Conservation (phyloP, 2,888 invertebrate genomes). For the Cosmia pyralina region DNA sequence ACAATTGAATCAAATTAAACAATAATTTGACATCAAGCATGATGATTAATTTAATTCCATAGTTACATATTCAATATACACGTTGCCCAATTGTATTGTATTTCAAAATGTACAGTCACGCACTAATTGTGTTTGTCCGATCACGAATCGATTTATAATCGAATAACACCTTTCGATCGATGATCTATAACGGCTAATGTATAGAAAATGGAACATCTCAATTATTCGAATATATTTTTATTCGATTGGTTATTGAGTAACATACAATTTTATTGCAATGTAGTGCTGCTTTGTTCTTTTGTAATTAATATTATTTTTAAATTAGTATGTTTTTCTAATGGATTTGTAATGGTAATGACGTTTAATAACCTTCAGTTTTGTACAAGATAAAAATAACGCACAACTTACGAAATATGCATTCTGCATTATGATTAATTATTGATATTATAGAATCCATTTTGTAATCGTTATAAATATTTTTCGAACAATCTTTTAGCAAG, state of each 20-base stretch:
- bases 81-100: constrained; percentile 69
- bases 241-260: constrained; percentile 42
- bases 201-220: constrained; percentile 65
- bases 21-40: constrained; percentile 30
- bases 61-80: constrained; percentile 13
- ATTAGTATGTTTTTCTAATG: constrained; percentile 25
- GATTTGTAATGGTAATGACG: constrained; percentile 30
- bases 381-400: constrained; percentile 24
- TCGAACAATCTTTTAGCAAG: constrained; percentile 47
- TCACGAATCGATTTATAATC: constrained; percentile 69
- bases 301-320: constrained; percentile 5
- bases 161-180: constrained; percentile 61
- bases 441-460: constrained; percentile 46
- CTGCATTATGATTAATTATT: constrained; percentile 56
- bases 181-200: constrained; percentile 57
- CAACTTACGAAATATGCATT: constrained; percentile 50
- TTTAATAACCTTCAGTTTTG: constrained; percentile 43
- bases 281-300: constrained; percentile 9
- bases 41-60: constrained; percentile 61
- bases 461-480: constrained; percentile 53
- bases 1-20: not conserved
- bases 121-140: constrained; percentile 72
- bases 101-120: constrained; percentile 73
- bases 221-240: constrained; percentile 55
- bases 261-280: constrained; percentile 37